These are phyloP conservation scores for Drosophila neocordata DNA, from an alignment of 1,140 invertebrate genomes.

Conservation along the genomic window DNA sequence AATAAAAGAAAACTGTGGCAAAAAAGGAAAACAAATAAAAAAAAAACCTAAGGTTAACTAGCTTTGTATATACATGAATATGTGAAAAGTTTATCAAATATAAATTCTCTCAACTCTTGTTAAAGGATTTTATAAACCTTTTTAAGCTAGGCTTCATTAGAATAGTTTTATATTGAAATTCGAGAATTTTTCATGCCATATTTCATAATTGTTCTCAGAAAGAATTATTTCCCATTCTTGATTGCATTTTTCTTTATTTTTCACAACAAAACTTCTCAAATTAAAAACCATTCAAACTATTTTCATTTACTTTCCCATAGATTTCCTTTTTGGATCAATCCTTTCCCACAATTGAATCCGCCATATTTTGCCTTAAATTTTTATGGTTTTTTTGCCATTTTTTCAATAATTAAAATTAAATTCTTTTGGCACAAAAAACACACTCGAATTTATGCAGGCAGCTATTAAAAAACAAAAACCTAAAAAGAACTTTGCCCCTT, in stretches of 20 bases:
- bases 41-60: not conserved
- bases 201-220: too few relatives aligned
- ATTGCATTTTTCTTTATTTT: not conserved
- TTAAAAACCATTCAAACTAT: not conserved
- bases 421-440: constrained; percentile 38
- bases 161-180: too few relatives aligned
- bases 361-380: constrained; percentile 35
- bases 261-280: not conserved
- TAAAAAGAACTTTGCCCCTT: constrained; percentile 7
- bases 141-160: too few relatives aligned
- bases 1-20: not conserved
- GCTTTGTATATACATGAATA: too few relatives aligned
- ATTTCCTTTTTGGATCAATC: not conserved
- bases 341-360: constrained; percentile 28
- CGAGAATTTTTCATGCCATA: too few relatives aligned
- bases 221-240: not conserved
- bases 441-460: constrained; percentile 56
- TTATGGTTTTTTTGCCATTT: constrained; percentile 28
- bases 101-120: too few relatives aligned
- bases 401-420: constrained; percentile 53
- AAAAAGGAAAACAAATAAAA: not conserved
- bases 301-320: constrained; percentile 27
- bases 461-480: constrained; percentile 37
- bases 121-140: too few relatives aligned
- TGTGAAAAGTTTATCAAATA: too few relatives aligned